These are phyloP conservation scores for Platerodrilus igneus DNA, from an alignment of 2,888 invertebrate species.

Conservation along the genomic window DNA sequence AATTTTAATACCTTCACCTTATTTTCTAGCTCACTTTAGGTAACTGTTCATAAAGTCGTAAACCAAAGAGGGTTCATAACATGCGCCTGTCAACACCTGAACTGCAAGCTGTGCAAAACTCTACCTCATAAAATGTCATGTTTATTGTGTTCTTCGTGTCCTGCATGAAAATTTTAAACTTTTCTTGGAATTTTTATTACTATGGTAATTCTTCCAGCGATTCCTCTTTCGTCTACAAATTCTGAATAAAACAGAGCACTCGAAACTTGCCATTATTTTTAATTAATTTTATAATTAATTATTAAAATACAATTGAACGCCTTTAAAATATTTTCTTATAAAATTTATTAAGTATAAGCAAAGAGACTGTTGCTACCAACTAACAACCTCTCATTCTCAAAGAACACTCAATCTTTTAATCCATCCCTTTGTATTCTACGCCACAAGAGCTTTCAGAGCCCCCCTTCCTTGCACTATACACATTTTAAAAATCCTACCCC, in stretches of 20 bases:
- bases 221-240: slow-evolving; percentile 14
- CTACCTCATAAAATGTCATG: slow-evolving; percentile 42
- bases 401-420: too few species aligned
- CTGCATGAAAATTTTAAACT: slow-evolving; percentile 35
- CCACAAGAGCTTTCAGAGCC: too few species aligned
- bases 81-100: slow-evolving; percentile 45
- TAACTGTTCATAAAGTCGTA: slow-evolving; percentile 40
- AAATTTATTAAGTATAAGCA: slow-evolving; percentile 32
- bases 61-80: slow-evolving; percentile 39
- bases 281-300: slow-evolving; percentile 6
- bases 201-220: slow-evolving; percentile 18
- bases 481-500: too few species aligned
- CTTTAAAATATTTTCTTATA: slow-evolving; percentile 31
- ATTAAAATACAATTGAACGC: slow-evolving; percentile 22
- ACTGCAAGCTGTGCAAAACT: slow-evolving; percentile 30
- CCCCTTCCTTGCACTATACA: too few species aligned
- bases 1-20: slow-evolving; percentile 20
- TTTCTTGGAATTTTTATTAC: slow-evolving; percentile 36
- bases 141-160: slow-evolving; percentile 44
- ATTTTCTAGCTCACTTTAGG: slow-evolving; percentile 24
- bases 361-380: too few species aligned
- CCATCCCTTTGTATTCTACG: too few species aligned
- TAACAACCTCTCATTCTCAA: too few species aligned
- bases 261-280: slow-evolving; percentile 8
- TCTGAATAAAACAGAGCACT: background rate